Evolutionary conservation across 1,140 invertebrate species (phyloP).

Genomic region (Drosophila virilis): DNA sequence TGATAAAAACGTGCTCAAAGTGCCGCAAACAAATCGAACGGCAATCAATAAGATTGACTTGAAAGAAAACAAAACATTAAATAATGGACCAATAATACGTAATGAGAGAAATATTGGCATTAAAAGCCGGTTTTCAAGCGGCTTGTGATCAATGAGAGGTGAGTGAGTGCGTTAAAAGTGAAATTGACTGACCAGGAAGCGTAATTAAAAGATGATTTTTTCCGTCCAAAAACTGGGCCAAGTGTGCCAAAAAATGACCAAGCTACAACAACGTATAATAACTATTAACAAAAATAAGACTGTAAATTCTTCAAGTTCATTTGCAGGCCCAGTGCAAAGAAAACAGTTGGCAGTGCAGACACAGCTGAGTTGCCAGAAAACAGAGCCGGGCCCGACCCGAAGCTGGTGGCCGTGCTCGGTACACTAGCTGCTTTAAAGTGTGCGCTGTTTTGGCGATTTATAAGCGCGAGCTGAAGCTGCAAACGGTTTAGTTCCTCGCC

Average conservation of each 20-base stretch:
- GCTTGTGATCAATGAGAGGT: constrained; percentile 50
- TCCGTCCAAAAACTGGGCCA: constrained; percentile 54
- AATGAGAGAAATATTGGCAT: constrained; percentile 57
- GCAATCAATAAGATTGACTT: constrained; percentile 36
- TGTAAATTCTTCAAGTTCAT: constrained; percentile 60
- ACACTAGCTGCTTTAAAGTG: constrained; percentile 52
- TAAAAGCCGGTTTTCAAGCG: constrained; percentile 64
- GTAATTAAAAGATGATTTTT: constrained; percentile 62
- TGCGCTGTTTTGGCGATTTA: constrained; percentile 43
- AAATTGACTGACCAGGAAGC: constrained; percentile 70
- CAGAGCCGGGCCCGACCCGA: constrained; percentile 7
- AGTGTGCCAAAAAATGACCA: constrained; percentile 48
- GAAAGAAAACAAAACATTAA: constrained; percentile 40
- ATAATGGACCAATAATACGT: constrained; percentile 49
- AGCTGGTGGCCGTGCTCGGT: constrained; percentile 19
- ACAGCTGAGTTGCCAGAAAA: constrained; percentile 24
- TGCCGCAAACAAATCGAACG: constrained; percentile 20
- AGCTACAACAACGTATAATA: constrained; percentile 15
- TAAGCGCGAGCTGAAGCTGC: constrained; percentile 67
- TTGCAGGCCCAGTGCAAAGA: constrained; percentile 15
- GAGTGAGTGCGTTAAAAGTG: constrained; percentile 63
- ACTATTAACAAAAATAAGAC: constrained; percentile 13
- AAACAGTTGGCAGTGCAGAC: constrained; percentile 55
- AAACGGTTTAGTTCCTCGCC: constrained; percentile 83
- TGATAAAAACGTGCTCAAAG: constrained; percentile 29